Evolutionary conservation across 2,113 vertebrate species (phyloP), one percentile per base, ranked within the genome.

Genomic region (Apteryx mantelli): DNA sequence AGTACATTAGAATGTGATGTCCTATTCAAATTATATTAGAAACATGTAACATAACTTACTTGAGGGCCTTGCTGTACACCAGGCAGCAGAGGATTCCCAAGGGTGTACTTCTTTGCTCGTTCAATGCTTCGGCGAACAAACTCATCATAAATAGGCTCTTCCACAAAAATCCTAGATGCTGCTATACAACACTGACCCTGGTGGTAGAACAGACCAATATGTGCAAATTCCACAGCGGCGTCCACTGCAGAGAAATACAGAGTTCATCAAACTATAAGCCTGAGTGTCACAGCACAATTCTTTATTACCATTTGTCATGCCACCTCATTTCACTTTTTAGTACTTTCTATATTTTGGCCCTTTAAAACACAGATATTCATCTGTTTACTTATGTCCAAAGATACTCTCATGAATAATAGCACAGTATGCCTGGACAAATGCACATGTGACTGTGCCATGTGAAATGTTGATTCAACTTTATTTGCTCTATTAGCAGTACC

Each of bases 121-220:
- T 98, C 98, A 77, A 98, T 97, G 66, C 99, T 99, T 40, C 96
- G 97, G 13, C 89, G 96, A 79, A 99, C 98, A 97, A 99, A 99
- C 82, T 99, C 98, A 4, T 99, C 98, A 3, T 99, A 99, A 94
- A 99, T 97, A 2, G 98, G 93, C 77, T 99, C 99, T 95, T 99
- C 99, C 73, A 99, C 99, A 96, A 99, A 99, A 95, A 99, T 98
- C 63, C 99, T 98, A 82, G 99, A 99, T 71, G 98, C 99, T 44
- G 99, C 99, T 93, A 98, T 96, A 42, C 99, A 99, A 21, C 99
- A 99, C 28, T 99, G 99, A 18, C 99, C 99, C 86, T 99, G 99
- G 95, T 99, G 99, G 66, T 99, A 99, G 97, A 99, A 99, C 40
- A 99, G 48, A 28, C 98, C 99, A 1, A 96, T 89, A 90, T 99